These are phyloP conservation scores for Anseranas semipalmata DNA, from an alignment of 2,113 vertebrate species.

Conservation along the genomic window DNA sequence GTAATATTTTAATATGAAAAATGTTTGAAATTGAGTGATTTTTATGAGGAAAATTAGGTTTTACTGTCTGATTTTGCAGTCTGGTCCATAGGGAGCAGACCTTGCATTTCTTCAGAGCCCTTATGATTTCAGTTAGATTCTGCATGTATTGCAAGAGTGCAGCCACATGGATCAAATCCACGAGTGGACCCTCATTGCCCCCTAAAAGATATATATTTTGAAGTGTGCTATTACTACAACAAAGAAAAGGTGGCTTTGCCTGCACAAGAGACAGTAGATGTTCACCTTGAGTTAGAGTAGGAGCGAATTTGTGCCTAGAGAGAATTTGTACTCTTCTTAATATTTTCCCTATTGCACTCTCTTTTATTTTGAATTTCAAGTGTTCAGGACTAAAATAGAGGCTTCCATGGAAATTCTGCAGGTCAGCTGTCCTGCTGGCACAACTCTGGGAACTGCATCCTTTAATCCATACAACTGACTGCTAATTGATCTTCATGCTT, in stretches of 20 bases:
- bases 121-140: background rate
- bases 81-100: background rate
- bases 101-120: background rate
- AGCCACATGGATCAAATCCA: background rate
- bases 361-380: background rate
- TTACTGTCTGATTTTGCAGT: background rate
- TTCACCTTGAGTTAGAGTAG: background rate
- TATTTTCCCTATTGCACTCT: background rate
- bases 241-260: background rate
- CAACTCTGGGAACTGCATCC: background rate
- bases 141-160: background rate
- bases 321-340: background rate
- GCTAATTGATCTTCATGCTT: background rate
- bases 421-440: background rate
- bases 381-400: background rate
- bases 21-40: background rate
- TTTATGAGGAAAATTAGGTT: background rate
- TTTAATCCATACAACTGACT: background rate
- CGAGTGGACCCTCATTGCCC: background rate
- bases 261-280: background rate
- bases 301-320: background rate
- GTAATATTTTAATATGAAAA: background rate
- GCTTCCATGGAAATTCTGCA: background rate
- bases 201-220: background rate
- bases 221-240: background rate